A percentile compares a stretch with the other conserved stretches of the same genome.
Conservation (phyloP, 2,888 invertebrate species). For the Oasisia sp. region DNA sequence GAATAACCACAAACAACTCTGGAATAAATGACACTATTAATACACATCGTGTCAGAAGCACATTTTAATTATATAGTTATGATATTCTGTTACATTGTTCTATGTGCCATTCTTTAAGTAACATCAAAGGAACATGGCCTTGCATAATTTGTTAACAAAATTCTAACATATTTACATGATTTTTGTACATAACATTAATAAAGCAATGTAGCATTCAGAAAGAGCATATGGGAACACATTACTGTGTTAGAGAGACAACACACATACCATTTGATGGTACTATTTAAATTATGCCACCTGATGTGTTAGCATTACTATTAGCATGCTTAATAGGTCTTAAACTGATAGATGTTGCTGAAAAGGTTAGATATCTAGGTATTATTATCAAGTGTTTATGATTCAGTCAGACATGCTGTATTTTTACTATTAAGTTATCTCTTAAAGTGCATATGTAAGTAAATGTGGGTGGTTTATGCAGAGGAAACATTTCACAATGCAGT, state of each 20-base stretch:
- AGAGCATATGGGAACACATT: not conserved
- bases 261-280: not conserved
- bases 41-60: not conserved
- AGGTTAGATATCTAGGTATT: no score
- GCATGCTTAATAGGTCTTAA: no score
- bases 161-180: not conserved
- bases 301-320: no score
- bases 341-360: no score
- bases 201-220: not conserved
- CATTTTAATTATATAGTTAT: not conserved
- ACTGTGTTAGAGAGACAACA: not conserved
- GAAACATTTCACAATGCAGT: no score
- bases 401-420: no score
- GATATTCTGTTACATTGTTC: not conserved
- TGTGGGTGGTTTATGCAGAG: no score
- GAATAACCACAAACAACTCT: not conserved
- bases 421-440: no score
- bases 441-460: no score
- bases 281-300: not conserved
- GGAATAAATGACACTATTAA: not conserved
- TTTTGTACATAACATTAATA: not conserved
- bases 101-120: not conserved
- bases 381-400: no score
- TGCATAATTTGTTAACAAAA: not conserved
- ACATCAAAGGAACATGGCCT: not conserved